Base-by-base conservation (phyloP, 2,797 vertebrate species). In the Gallinago nigripennis region DNA sequence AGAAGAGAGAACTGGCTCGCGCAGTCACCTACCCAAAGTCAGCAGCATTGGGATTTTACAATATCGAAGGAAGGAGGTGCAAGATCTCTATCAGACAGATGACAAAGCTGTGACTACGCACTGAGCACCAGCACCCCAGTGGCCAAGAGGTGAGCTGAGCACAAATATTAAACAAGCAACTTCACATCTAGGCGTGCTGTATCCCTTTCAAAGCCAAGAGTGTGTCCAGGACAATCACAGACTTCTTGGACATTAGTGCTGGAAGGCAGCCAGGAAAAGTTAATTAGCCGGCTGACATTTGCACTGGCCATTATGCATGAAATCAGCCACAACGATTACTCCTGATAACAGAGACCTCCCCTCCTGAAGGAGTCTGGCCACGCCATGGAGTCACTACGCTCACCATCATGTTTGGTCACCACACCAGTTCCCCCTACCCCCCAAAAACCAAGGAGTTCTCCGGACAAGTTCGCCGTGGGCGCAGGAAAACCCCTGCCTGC, bases 201-300 rank as follows among this genome's bases (percentile, higher is more conserved):
- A 90, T 57, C 86, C 28, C 71, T 68, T 85, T 60, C 58, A 39
- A 50, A 92, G 63, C 64, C 37, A 79, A 93, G 83, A 15, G 5
- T 24, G 61, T 51, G 53, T 68, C 83, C 88, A 75, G 75, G 56
- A 85, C 82, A 86, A 85, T 70, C 71, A 71, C 46, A 35, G 1
- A 75, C 68, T 53, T 82, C 90, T 72, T 57, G 90, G 88, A 92
- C 57, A 61, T 85, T 20, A 90, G 78, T 11, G 3, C 50, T 75
- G 86, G 95, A 87, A 95, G 43, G 83, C 88, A 78, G 83, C 92
- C 96, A 95, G 88, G 79, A 78, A 96, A 96, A 90, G 60, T 86
- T 88, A 92, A 93, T 92, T 77, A 86, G 75, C 90, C 78, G 16
- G 79, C 33, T 87, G 88, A 79, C 86, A 95, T 94, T 95, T 88